Conservation (phyloP, 2,113 vertebrate genomes). For the Myanophis thanlyinensis region DNA sequence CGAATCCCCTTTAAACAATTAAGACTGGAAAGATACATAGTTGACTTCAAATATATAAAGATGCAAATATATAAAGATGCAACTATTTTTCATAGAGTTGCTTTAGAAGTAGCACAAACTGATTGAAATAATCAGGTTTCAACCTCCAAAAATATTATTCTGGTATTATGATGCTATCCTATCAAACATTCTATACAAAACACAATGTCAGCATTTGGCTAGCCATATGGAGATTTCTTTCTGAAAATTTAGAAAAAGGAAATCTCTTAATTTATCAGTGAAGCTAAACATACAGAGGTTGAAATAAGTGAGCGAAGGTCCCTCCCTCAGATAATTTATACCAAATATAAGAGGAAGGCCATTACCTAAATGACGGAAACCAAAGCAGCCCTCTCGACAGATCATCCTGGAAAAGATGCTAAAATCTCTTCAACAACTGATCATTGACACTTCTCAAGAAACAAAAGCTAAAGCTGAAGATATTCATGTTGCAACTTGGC, state of each 20-base stretch:
- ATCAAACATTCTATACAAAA: neutral
- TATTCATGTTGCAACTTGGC: constrained; percentile 10
- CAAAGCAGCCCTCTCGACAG: constrained; percentile 1
- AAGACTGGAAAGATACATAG: neutral
- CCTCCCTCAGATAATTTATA: constrained; percentile 1
- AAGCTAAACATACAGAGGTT: neutral
- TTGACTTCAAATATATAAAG: constrained; percentile 22
- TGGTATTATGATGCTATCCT: neutral
- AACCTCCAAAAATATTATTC: constrained; percentile 4
- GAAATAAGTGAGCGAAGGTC: constrained; percentile 17
- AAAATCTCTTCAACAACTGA: constrained; percentile 33
- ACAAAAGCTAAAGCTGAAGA: constrained; percentile 22
- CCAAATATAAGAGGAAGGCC: constrained; percentile 1
- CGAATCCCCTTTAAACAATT: neutral
- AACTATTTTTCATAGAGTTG: constrained; percentile 9
- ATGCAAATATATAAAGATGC: constrained; percentile 6
- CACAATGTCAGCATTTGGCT: neutral
- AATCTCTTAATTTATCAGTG: constrained; percentile 27
- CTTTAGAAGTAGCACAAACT: neutral
- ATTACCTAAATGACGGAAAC: constrained; percentile 14
- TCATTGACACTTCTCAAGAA: constrained; percentile 26
- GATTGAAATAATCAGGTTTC: neutral
- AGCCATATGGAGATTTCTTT: neutral
- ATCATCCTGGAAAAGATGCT: constrained; percentile 25
- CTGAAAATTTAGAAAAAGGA: constrained; percentile 24